Evolutionary conservation across 1,140 invertebrate genomes (phyloP), one percentile per base, ranked within the genome.

Genomic region (Polypedilum pembai): DNA sequence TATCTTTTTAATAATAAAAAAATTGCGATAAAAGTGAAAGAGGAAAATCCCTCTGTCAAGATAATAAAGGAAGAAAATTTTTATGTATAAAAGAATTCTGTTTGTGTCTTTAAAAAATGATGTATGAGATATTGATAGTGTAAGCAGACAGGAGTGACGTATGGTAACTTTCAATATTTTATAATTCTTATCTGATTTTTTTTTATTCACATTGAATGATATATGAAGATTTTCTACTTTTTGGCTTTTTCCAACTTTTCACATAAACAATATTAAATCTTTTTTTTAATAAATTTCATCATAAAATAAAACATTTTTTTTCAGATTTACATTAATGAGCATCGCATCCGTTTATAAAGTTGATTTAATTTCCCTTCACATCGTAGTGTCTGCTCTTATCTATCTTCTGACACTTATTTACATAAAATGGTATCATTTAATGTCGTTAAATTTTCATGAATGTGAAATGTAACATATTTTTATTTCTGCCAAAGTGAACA

Each of bases 61-160:
- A 45, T n/a, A 56, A 56, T 56, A 56, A n/a, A 56, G 45, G 12
- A 56, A 4, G 45, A 15, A 56, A n/a, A 56, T 56, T 33, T 33
- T 33, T 33, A 33, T 33, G 24, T 33, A 3, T 33, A 5, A 5
- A 33, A 33, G 24, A 33, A 33, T 3, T 33, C 24, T 33, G 5
- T 33, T 3, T 33, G n/a, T n/a, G n/a, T n/a, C n/a, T 33, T 33
- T 33, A 3, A 18, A 69, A 18, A 20, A 69, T 69, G 65, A 69
- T 69, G 65, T 69, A 69, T 69, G 65, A 69, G 65, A 18, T 69
- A 69, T 69, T 69, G 65, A 69, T 69, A 69, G 65, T 69, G 65
- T 69, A 12, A 18, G 65, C 65, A 20, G 5, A 33, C 24, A 8
- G 65, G 65, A 20, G 15, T 69, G 65, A 69, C 65, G 7, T 69